A percentile compares a stretch with the other conserved stretches of the same genome.
Conservation (phyloP, 2,797 vertebrate genomes). For the Melopsittacus undulatus region DNA sequence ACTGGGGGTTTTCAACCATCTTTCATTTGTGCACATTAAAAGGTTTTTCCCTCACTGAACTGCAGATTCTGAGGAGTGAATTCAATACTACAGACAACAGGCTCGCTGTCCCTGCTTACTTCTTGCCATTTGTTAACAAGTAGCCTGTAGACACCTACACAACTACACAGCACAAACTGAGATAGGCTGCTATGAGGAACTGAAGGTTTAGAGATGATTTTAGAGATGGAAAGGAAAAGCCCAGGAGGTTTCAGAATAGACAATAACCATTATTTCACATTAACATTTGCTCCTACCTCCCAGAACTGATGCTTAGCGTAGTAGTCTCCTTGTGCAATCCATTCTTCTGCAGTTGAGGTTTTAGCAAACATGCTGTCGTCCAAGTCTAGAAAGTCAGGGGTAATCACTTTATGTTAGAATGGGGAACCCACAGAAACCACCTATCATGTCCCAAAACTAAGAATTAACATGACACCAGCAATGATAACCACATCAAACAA, state of each 20-base stretch:
- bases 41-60: not conserved
- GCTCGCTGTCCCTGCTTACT: not conserved
- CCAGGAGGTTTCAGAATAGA: not conserved
- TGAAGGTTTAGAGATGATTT: not conserved
- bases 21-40: not conserved
- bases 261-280: not conserved
- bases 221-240: not conserved
- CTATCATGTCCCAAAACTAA: not conserved
- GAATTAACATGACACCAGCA: not conserved
- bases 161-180: not conserved
- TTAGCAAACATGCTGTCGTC: constrained; percentile 85
- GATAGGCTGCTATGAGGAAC: not conserved
- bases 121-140: not conserved
- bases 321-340: constrained; percentile 83
- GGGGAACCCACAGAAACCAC: not conserved
- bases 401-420: not conserved
- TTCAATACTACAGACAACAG: not conserved
- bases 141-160: not conserved
- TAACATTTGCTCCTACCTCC: constrained; percentile 73
- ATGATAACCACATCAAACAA: not conserved
- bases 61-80: not conserved
- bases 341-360: constrained; percentile 80
- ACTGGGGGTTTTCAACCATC: not conserved
- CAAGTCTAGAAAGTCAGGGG: constrained; percentile 68
- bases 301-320: constrained; percentile 84